A percentile compares a stretch with the other conserved stretches of the same genome.
phyloP scores from a whole-genome alignment of 2,797 vertebrate species.

The Merluccius polli region DNA sequence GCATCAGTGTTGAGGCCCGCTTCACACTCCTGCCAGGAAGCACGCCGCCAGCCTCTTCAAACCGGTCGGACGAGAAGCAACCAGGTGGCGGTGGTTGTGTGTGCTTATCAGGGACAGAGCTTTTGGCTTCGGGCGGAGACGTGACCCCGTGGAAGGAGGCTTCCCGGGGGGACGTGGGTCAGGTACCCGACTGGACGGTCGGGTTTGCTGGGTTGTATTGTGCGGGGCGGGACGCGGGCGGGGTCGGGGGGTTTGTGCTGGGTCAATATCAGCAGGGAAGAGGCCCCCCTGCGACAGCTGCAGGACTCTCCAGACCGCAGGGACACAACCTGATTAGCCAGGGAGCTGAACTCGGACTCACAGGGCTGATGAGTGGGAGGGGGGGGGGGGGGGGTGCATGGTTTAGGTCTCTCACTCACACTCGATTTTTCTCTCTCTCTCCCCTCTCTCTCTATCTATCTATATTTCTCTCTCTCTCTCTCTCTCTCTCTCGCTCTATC shows the following conservation, averaged over 20 bases:
- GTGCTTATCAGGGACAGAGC: not conserved
- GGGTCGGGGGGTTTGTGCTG: not conserved
- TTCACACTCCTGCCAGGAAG: too few species aligned
- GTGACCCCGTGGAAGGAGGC: not conserved
- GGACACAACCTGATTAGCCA: constrained; percentile 19
- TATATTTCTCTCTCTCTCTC: not conserved
- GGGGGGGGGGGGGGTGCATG: too few species aligned
- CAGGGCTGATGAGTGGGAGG: too few species aligned
- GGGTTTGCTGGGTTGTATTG: not conserved
- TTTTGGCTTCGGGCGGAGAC: not conserved
- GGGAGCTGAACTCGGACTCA: too few species aligned
- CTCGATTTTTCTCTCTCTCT: too few species aligned
- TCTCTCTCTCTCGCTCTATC: not conserved
- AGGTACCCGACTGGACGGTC: not conserved
- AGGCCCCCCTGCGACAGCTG: constrained; percentile 31
- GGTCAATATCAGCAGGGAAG: not conserved
- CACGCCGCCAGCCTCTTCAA: too few species aligned
- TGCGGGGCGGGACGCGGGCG: not conserved
- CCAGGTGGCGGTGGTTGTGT: too few species aligned
- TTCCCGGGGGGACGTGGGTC: not conserved
- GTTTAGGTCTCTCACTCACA: too few species aligned
- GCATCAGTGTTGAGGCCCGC: too few species aligned
- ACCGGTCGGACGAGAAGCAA: too few species aligned
- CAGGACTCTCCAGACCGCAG: constrained; percentile 38
- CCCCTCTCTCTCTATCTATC: not conserved